These are phyloP conservation scores for Austrolebias charrua DNA, from an alignment of 2,797 vertebrate genomes.

Conservation along the genomic window DNA sequence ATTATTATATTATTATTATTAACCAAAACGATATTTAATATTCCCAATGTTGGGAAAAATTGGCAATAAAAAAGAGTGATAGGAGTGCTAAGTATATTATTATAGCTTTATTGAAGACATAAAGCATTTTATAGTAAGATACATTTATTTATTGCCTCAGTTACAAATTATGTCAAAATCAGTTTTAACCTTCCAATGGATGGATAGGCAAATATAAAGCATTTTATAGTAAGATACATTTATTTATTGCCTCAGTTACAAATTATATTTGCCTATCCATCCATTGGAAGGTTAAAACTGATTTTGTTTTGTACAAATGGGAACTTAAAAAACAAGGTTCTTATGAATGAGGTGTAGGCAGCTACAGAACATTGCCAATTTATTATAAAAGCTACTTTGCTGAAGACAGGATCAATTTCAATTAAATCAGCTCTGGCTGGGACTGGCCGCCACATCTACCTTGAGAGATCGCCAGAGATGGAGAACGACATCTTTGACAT, in stretches of 20 bases:
- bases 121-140: too few relatives aligned
- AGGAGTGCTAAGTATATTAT: slow-evolving; percentile 18
- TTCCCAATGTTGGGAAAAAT: slow-evolving; percentile 30
- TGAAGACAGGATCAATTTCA: slow-evolving; percentile 77
- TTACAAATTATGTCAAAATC: too few relatives aligned
- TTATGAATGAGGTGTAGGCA: slow-evolving; percentile 43
- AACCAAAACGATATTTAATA: slow-evolving; percentile 9
- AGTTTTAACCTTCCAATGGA: too few relatives aligned
- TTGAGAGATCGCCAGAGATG: slow-evolving; percentile 38
- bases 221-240: too few relatives aligned
- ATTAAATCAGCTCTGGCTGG: slow-evolving; percentile 64
- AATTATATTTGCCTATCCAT: slow-evolving; percentile 2
- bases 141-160: too few relatives aligned
- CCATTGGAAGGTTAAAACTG: slow-evolving; percentile 29
- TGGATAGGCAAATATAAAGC: too few relatives aligned
- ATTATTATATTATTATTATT: too few relatives aligned
- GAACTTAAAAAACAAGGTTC: slow-evolving; percentile 41
- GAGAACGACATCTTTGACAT: slow-evolving; percentile 43
- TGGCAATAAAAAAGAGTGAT: slow-evolving; percentile 10
- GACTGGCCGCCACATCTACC: slow-evolving; percentile 35
- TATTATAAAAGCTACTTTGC: slow-evolving; percentile 63
- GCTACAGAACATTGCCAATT: slow-evolving; percentile 50
- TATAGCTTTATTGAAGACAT: slow-evolving; percentile 33
- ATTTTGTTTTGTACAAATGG: slow-evolving; percentile 33
- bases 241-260: too few relatives aligned